Evolutionary conservation across 2,888 invertebrate species (phyloP).

Genomic region (Apodemia mormo): DNA sequence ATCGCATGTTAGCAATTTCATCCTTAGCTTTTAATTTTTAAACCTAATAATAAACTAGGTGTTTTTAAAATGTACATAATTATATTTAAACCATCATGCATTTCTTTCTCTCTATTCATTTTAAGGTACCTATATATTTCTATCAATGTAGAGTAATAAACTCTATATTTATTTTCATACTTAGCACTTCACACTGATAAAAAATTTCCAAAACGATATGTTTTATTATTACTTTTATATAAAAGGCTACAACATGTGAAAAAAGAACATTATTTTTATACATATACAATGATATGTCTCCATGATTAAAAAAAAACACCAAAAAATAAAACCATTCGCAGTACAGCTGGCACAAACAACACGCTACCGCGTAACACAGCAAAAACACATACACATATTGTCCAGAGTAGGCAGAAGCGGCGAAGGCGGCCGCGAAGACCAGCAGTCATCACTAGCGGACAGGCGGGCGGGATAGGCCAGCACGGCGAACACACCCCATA

Average conservation of each 20-base stretch:
- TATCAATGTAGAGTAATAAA: not conserved
- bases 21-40: too few species aligned
- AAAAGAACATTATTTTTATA: too few species aligned
- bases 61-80: too few species aligned
- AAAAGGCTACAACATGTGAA: not conserved
- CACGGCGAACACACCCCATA: slow-evolving; percentile 66
- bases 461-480: slow-evolving; percentile 41
- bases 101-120: too few species aligned
- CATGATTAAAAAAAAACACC: not conserved
- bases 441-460: slow-evolving; percentile 48
- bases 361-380: slow-evolving; percentile 39
- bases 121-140: too few species aligned
- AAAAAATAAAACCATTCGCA: slow-evolving; percentile 18
- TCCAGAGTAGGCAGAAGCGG: slow-evolving; percentile 62
- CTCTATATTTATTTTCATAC: not conserved
- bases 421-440: slow-evolving; percentile 35
- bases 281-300: not conserved
- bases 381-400: slow-evolving; percentile 71
- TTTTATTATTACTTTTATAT: not conserved
- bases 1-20: too few species aligned
- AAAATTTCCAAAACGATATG: not conserved
- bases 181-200: not conserved
- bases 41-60: too few species aligned
- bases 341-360: slow-evolving; percentile 16
- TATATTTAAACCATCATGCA: too few species aligned